phyloP scores from a whole-genome alignment of 2,888 invertebrate species.

The Frankliniella intonsa region DNA sequence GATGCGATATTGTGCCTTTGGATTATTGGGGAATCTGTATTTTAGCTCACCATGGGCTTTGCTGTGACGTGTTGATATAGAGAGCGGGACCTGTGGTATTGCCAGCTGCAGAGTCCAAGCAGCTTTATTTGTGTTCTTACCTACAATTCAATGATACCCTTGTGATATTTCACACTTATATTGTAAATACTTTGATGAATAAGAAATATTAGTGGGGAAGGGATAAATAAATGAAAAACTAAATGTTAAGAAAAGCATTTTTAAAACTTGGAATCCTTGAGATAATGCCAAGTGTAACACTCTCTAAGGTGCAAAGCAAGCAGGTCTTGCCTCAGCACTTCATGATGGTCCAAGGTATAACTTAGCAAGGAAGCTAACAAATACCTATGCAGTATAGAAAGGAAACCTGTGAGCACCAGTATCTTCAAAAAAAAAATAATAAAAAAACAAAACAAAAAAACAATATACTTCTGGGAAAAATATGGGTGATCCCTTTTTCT shows the following conservation, averaged over 20 bases:
- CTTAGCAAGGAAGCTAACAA: constrained; percentile 22
- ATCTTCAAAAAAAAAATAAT: background rate
- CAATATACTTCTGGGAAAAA: constrained; percentile 17
- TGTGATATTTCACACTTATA: constrained; percentile 25
- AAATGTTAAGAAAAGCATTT: constrained; percentile 24
- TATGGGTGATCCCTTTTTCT: background rate
- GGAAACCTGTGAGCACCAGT: constrained; percentile 1
- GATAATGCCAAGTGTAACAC: constrained; percentile 10
- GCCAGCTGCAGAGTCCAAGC: constrained; percentile 23
- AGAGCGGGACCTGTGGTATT: constrained; percentile 23
- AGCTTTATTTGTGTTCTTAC: constrained; percentile 25
- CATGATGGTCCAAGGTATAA: constrained; percentile 23
- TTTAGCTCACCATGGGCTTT: constrained; percentile 21
- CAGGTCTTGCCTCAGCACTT: constrained; percentile 1
- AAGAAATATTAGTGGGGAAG: constrained; percentile 21
- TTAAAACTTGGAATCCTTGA: constrained; percentile 23
- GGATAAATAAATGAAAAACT: constrained; percentile 8
- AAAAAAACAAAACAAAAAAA: too few relatives aligned
- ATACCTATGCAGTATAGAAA: constrained; percentile 17
- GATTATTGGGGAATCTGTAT: constrained; percentile 20
- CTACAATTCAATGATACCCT: constrained; percentile 26
- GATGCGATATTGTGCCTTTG: constrained; percentile 19
- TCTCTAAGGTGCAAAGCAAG: constrained; percentile 16
- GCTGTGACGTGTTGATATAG: constrained; percentile 14
- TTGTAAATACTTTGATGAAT: constrained; percentile 25